Base-by-base conservation (phyloP, 2,888 invertebrate genomes). In the Antheraea assamensis region DNA sequence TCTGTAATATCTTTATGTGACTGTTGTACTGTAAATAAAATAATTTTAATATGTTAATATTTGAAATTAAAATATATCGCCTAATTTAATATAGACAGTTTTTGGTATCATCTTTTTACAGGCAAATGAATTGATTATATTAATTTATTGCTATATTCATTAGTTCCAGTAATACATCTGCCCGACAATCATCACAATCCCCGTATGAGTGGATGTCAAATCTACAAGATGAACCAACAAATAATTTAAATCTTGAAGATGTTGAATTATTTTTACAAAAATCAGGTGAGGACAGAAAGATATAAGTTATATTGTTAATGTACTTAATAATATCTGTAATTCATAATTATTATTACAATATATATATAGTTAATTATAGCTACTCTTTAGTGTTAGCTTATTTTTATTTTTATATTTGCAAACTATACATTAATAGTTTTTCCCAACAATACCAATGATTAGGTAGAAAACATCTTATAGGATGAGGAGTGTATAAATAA, bases 241-340 rank as follows among this genome's bases (percentile, higher is more conserved):
- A 81, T 82, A 87, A 89, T 80, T 78, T 94, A 55, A 93, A 89
- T 47, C 85, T 88, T 71, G 93, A 93, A 82, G 94, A 94, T 85
- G 88, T 94, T 72, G 94, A 94, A 80, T 80, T 90, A 73, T 94
- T 94, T 74, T 77, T 94, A 61, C 92, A 93, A 76, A 94, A 91
- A 85, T 72, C 88, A 82, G 88, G 93, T 93, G 24, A 10, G 70
- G 19, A 2, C n/a, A 55, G 35, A 30, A 24, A 13, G 58, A 15
- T 55, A 21, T n/a, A 31, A 31, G 10, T 24, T 27, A 17, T 61
- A 17, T 17, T 5, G 24, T 61, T 24, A 58, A 24, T n/a, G 5
- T n/a, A 31, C 1, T 58, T 31, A 30, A n/a, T n/a, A n/a, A n/a
- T 13, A 68, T 35, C 31, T n/a, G 35, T 68, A 13, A 35, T 64